These are phyloP conservation scores for Phocoena phocoena DNA, from an alignment of 2,113 vertebrate genomes.

Conservation along the genomic window DNA sequence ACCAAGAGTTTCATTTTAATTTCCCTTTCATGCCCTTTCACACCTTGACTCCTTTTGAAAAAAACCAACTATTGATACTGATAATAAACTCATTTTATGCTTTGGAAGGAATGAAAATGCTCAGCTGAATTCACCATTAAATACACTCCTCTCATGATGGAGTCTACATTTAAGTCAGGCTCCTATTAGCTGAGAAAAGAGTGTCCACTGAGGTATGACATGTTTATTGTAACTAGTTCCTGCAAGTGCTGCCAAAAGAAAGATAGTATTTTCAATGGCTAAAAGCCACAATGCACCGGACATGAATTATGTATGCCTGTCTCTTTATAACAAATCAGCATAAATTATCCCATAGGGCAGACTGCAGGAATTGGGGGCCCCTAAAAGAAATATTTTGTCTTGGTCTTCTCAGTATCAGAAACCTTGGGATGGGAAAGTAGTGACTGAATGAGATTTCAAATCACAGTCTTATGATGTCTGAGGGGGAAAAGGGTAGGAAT, in stretches of 20 bases:
- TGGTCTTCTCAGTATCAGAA: slow-evolving; percentile 46
- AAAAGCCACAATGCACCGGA: slow-evolving; percentile 60
- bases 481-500: neutral
- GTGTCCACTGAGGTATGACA: slow-evolving; percentile 68
- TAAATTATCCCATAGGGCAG: slow-evolving; percentile 69
- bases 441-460: slow-evolving; percentile 17
- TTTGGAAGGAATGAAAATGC: slow-evolving; percentile 55
- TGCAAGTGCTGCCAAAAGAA: slow-evolving; percentile 70
- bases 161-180: slow-evolving; percentile 69
- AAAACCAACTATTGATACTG: slow-evolving; percentile 56
- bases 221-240: slow-evolving; percentile 75
- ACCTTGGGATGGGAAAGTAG: slow-evolving; percentile 15
- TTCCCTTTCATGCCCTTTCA: slow-evolving; percentile 67
- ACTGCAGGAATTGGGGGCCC: slow-evolving; percentile 4
- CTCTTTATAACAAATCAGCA: slow-evolving; percentile 70
- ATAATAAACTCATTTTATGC: slow-evolving; percentile 72
- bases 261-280: slow-evolving; percentile 75
- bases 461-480: slow-evolving; percentile 17
- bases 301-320: slow-evolving; percentile 77
- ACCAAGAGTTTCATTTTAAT: slow-evolving; percentile 72
- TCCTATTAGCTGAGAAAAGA: slow-evolving; percentile 68
- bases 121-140: slow-evolving; percentile 67
- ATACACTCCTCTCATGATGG: slow-evolving; percentile 59
- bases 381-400: slow-evolving; percentile 44
- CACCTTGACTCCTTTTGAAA: slow-evolving; percentile 59